A percentile compares a stretch with the other conserved stretches of the same genome.
Evolutionary conservation across 2,888 invertebrate genomes (phyloP).

Genomic region (Dynastes tityus): DNA sequence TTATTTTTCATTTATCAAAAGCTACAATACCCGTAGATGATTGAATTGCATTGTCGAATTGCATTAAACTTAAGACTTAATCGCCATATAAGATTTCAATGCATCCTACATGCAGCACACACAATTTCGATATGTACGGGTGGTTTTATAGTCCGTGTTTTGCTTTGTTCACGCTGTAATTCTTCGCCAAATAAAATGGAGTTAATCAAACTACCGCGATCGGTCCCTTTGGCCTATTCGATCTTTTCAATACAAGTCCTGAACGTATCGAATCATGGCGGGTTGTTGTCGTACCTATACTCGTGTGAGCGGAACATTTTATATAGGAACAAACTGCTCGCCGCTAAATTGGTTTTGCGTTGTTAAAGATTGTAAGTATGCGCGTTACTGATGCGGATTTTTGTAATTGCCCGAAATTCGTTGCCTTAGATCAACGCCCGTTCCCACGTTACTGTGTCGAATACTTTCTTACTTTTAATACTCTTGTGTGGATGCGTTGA

Average conservation of each 20-base stretch:
- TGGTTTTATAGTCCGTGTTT: slow-evolving; percentile 16
- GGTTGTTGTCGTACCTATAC: neutral
- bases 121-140: slow-evolving; percentile 14
- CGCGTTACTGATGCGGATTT: neutral
- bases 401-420: slow-evolving; percentile 13
- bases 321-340: slow-evolving; percentile 10
- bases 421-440: neutral
- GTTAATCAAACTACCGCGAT: slow-evolving; percentile 5
- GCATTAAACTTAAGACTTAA: too few relatives aligned
- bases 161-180: slow-evolving; percentile 35
- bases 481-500: too few relatives aligned
- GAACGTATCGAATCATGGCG: slow-evolving; percentile 22
- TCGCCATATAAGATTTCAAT: too few relatives aligned
- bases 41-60: too few relatives aligned
- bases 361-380: slow-evolving; percentile 1
- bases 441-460: slow-evolving; percentile 9
- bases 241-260: neutral
- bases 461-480: too few relatives aligned
- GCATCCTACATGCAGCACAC: neutral
- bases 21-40: too few relatives aligned
- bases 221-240: neutral
- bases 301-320: neutral
- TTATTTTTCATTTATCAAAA: too few relatives aligned
- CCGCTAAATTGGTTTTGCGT: slow-evolving; percentile 35
- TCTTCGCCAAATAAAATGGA: slow-evolving; percentile 25